phyloP scores from a whole-genome alignment of 2,797 vertebrate genomes.

The Mycteria americana region DNA sequence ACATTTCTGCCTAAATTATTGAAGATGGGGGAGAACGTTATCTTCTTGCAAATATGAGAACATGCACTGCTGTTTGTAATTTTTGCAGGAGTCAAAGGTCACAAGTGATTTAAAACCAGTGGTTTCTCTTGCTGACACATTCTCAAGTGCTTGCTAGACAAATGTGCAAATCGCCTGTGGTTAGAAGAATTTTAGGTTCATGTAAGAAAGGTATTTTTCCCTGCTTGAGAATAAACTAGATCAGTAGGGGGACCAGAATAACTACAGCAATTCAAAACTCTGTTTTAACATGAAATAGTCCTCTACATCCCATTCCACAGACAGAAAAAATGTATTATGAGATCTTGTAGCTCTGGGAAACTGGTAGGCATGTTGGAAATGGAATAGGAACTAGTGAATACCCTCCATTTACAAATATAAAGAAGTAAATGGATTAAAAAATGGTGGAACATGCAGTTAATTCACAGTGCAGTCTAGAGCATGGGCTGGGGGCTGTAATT shows the following conservation, averaged over 20 bases:
- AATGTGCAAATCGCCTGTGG: not conserved
- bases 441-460: not conserved
- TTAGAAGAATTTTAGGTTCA: conserved; percentile 5
- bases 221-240: conserved; percentile 15
- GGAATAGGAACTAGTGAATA: not conserved
- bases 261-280: conserved; percentile 13
- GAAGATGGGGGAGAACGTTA: not conserved
- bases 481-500: not conserved
- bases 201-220: not conserved
- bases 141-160: not conserved
- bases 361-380: not conserved
- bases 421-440: not conserved
- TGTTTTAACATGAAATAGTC: conserved; percentile 8
- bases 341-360: not conserved
- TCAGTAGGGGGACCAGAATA: not conserved
- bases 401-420: not conserved
- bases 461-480: not conserved
- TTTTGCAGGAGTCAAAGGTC: not conserved
- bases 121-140: not conserved
- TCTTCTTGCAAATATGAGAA: not conserved
- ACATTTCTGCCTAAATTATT: not conserved
- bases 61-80: not conserved
- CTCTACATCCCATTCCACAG: not conserved
- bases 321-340: not conserved
- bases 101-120: not conserved